Percentiles rank a stretch among this genome's conserved stretches.
These are phyloP conservation scores for Epinephelus awoara DNA, from an alignment of 2,797 vertebrate species.

Conservation along the genomic window DNA sequence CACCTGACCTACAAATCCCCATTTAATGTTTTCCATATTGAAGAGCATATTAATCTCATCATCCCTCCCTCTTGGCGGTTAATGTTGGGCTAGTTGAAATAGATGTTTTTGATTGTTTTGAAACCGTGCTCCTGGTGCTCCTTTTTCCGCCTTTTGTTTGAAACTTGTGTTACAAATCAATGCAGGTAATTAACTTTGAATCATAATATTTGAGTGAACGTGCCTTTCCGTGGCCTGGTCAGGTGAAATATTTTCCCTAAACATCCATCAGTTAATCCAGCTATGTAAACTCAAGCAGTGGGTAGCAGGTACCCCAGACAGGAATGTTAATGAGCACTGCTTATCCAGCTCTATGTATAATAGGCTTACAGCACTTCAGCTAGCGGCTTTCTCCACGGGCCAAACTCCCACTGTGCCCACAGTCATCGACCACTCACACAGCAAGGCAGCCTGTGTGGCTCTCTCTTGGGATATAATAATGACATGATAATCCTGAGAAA, in stretches of 20 bases:
- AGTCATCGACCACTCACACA: constrained; percentile 57
- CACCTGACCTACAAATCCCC: constrained; percentile 47
- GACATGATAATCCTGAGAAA: constrained; percentile 17
- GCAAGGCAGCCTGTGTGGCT: constrained; percentile 59
- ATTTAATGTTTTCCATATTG: constrained; percentile 57
- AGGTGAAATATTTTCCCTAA: constrained; percentile 49
- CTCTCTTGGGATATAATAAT: constrained; percentile 11
- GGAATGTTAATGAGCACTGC: constrained; percentile 82
- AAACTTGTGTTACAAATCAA: constrained; percentile 21
- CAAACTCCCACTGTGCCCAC: constrained; percentile 61
- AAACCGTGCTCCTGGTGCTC: constrained; percentile 23
- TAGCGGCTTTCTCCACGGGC: constrained; percentile 46
- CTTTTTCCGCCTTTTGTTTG: constrained; percentile 11
- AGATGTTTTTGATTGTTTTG: constrained; percentile 46
- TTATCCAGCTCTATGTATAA: constrained; percentile 76
- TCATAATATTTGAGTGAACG: constrained; percentile 9
- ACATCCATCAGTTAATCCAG: constrained; percentile 61
- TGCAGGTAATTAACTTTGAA: constrained; percentile 39
- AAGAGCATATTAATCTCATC: constrained; percentile 38
- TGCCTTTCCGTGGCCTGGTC: constrained; percentile 25
- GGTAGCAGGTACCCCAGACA: constrained; percentile 79
- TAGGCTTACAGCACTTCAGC: constrained; percentile 78
- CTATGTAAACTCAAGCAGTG: constrained; percentile 72
- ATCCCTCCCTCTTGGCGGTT: constrained; percentile 5
- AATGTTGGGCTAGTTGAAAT: constrained; percentile 19